phyloP scores from a whole-genome alignment of 2,797 vertebrate species.

The Premnoplex brunnescens region DNA sequence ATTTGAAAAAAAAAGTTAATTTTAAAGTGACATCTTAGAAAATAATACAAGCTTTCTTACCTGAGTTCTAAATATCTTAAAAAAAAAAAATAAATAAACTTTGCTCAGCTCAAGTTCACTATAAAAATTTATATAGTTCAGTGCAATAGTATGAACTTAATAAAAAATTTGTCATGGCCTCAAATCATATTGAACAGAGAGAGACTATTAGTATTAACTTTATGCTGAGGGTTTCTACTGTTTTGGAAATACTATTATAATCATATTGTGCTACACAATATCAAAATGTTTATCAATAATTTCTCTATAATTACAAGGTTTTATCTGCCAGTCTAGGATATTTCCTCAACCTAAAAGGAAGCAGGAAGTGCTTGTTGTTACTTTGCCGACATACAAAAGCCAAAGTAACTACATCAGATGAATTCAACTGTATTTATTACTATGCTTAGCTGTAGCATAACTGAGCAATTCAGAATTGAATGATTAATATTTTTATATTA shows the following conservation, averaged over 20 bases:
- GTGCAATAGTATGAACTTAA: background rate
- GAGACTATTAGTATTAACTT: background rate
- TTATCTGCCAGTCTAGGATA: background rate
- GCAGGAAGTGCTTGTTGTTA: background rate
- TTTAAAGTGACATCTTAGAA: background rate
- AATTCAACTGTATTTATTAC: background rate
- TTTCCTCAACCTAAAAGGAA: background rate
- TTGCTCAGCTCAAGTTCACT: background rate
- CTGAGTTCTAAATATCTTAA: background rate
- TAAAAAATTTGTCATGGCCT: background rate
- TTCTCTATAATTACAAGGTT: background rate
- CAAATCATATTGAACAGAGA: slow-evolving; percentile 55
- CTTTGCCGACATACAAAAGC: background rate
- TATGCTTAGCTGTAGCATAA: background rate
- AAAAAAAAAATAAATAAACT: background rate
- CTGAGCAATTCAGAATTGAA: background rate
- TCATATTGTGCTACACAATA: background rate
- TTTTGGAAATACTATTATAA: background rate
- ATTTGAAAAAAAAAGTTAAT: background rate
- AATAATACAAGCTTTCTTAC: background rate
- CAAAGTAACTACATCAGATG: background rate
- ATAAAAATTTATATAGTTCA: background rate
- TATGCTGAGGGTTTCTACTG: background rate
- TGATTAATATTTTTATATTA: background rate
- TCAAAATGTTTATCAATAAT: background rate